Percentiles rank a stretch among this genome's conserved stretches.
These are phyloP conservation scores for Ibycter americanus DNA, from an alignment of 2,797 vertebrate genomes.

Conservation along the genomic window DNA sequence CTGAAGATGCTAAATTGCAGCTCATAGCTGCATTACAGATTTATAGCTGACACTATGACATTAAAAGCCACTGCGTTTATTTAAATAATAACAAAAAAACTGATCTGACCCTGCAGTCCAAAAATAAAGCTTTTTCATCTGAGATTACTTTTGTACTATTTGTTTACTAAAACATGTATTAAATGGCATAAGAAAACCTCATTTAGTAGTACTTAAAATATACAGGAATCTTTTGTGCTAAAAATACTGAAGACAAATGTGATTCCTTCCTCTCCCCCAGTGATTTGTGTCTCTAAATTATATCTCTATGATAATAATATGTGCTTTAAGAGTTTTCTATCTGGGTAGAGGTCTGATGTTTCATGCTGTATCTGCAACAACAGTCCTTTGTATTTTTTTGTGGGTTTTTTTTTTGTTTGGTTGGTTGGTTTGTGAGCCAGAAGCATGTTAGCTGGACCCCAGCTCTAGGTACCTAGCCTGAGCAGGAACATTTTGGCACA, in stretches of 20 bases:
- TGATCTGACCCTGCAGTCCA: not conserved
- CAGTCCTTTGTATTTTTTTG: not conserved
- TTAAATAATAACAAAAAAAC: not conserved
- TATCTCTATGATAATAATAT: not conserved
- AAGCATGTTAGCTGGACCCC: not conserved
- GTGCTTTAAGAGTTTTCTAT: not conserved
- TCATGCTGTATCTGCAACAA: not conserved
- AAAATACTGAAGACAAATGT: not conserved
- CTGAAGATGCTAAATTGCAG: not conserved
- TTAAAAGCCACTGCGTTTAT: not conserved
- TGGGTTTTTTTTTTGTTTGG: not conserved
- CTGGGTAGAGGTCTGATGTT: not conserved
- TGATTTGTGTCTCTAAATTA: not conserved
- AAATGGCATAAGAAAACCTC: not conserved
- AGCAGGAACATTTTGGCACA: not conserved
- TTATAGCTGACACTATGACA: not conserved
- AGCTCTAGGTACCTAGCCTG: not conserved
- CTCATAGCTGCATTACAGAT: not conserved
- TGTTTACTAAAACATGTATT: not conserved
- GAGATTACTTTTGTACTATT: not conserved
- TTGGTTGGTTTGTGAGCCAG: not conserved
- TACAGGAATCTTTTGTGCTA: not conserved
- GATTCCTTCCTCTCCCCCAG: accelerated
- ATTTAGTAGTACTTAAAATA: not conserved
- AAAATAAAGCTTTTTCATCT: not conserved